Conservation (phyloP, 2,888 invertebrate genomes). For the Dicranocentrus wangi region DNA sequence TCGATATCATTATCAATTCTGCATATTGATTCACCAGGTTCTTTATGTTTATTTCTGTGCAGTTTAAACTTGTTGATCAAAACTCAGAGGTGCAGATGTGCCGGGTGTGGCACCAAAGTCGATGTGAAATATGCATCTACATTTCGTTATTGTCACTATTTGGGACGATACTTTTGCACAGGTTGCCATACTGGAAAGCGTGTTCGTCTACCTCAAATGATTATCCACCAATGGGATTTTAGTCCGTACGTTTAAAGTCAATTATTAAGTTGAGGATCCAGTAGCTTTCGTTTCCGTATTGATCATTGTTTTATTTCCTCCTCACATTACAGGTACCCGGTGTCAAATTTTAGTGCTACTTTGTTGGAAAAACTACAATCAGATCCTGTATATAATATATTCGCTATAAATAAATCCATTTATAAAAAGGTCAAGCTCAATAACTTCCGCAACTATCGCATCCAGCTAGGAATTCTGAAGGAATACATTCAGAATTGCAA, state of each 20-base stretch:
- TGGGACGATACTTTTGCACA: constrained; percentile 89
- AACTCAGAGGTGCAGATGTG: constrained; percentile 86
- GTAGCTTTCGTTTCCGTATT: too few species aligned
- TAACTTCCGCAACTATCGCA: constrained; percentile 79
- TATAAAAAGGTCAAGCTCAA: constrained; percentile 81
- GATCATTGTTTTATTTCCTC: neutral
- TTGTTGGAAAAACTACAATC: constrained; percentile 84
- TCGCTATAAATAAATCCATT: constrained; percentile 82
- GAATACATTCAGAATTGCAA: constrained; percentile 84
- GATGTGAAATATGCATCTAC: constrained; percentile 82
- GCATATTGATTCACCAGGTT: too few species aligned
- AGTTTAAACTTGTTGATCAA: constrained; percentile 81
- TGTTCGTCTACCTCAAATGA: constrained; percentile 82
- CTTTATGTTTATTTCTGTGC: constrained; percentile 68
- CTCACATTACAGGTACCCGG: constrained; percentile 80
- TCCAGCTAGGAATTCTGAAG: constrained; percentile 82
- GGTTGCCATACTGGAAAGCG: constrained; percentile 88
- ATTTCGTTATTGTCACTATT: constrained; percentile 87
- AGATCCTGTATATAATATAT: constrained; percentile 86
- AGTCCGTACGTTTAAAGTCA: constrained; percentile 76
- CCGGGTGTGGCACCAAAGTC: constrained; percentile 89
- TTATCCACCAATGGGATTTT: constrained; percentile 81
- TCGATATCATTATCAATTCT: neutral
- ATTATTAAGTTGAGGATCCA: constrained; percentile 3
- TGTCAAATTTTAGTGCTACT: constrained; percentile 86